Conservation (phyloP, 2,113 vertebrate species). For the Daphoenositta chrysoptera region DNA sequence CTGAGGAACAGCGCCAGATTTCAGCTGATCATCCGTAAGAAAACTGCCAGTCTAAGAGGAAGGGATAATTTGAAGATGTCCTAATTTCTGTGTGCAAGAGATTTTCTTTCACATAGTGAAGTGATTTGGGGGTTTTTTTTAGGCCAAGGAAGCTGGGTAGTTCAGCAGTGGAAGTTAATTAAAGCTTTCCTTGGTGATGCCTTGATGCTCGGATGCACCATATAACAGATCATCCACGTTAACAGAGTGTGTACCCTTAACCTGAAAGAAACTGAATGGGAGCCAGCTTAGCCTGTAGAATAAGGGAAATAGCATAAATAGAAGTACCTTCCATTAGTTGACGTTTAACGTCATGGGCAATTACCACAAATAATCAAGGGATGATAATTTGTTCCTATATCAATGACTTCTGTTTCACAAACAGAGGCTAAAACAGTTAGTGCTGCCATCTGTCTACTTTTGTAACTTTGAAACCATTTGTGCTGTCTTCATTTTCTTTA, state of each 20-base stretch:
- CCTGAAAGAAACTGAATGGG: background rate
- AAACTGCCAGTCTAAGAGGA: background rate
- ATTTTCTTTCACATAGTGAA: background rate
- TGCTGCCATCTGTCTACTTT: constrained; percentile 5
- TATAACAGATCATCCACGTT: background rate
- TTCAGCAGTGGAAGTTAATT: background rate
- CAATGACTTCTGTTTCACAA: background rate
- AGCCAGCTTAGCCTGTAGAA: background rate
- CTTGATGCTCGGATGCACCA: background rate
- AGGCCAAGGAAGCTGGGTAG: background rate
- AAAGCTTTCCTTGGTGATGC: background rate
- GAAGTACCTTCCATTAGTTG: background rate
- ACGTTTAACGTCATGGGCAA: background rate
- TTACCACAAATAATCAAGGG: background rate
- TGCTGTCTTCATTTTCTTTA: background rate
- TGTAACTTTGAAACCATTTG: background rate
- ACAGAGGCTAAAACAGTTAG: background rate
- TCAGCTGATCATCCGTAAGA: background rate
- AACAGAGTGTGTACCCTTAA: background rate
- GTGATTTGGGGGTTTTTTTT: background rate
- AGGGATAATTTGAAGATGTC: background rate
- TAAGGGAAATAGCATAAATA: background rate
- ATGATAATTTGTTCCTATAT: background rate
- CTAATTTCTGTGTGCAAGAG: background rate
- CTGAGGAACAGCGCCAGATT: background rate